Evolutionary conservation across 1,140 invertebrate species (phyloP), one percentile per base, ranked within the genome.

Genomic region (Gerris buenoi): DNA sequence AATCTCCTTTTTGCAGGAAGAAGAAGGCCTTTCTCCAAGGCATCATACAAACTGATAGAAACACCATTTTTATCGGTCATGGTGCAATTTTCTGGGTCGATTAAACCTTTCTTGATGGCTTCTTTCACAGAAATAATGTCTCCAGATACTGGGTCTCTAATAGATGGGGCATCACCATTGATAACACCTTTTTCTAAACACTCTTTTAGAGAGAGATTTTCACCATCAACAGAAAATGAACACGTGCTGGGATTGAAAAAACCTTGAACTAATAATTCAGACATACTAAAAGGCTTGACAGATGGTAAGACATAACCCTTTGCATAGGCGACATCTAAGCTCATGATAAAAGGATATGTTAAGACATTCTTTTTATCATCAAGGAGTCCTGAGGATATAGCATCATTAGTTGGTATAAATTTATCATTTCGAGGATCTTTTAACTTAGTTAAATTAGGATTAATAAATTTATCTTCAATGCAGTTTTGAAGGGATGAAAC

Each of bases 191-290:
- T 27, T 5, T 61, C 66, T 26, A 67, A 60, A 22, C 28, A 27
- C 46, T 67, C 66, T 22, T 27, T 28, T 25, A 68, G 22, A 10
- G 68, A 65, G 18, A 60, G 25, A 27, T 22, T 14, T 26, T 57
- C n/a, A 25, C 65, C 60, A n/a, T 66, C 59, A 27, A 68, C 23
- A 56, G n/a, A n/a, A 1, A 65, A 13, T 15, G 27, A 56, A 27
- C 65, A 22, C 18, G 23, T 88, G 62, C 85, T 81, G 0, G 85
- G 78, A 75, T 95, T 85, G 75, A 93, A 93, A 65, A 90, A 81
- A 66, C 89, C 86, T 77, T 88, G 86, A 56, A 89, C 85, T 61
- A 96, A 78, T 62, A 90, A 89, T 82, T 96, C 90, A 76, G 92
- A 87, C 33, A 97, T 76, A 1, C 88, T 88, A 82, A 85, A 86